These are phyloP conservation scores for Tiliacea citrago DNA, from an alignment of 2,888 invertebrate genomes.

Conservation along the genomic window DNA sequence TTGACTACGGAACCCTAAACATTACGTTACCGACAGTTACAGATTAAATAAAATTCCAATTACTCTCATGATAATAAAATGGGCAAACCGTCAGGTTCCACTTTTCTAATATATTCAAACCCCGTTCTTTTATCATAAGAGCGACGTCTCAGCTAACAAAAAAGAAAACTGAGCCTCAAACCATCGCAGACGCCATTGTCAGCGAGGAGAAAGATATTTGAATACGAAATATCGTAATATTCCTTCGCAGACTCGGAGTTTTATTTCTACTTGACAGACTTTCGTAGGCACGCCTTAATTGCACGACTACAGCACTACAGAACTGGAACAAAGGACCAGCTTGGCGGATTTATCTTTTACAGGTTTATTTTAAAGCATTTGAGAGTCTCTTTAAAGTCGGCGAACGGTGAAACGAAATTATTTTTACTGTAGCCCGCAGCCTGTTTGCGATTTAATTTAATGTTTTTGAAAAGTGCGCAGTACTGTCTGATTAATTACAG, in stretches of 20 bases:
- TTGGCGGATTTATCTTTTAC: conserved; percentile 58
- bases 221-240: conserved; percentile 77
- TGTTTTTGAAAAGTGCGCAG: conserved; percentile 4
- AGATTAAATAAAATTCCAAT: conserved; percentile 12
- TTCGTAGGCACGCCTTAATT: conserved; percentile 71
- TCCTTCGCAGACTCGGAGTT: conserved; percentile 64
- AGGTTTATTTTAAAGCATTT: conserved; percentile 54
- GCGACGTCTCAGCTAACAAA: conserved; percentile 37
- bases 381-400: conserved; percentile 29
- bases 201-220: conserved; percentile 67
- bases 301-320: conserved; percentile 63
- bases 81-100: conserved; percentile 8
- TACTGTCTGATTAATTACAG: not conserved
- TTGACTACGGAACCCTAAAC: no score
- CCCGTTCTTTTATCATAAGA: conserved; percentile 42
- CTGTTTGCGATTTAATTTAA: not conserved
- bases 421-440: not conserved
- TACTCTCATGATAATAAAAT: conserved; percentile 4
- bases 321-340: conserved; percentile 66
- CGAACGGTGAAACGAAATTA: conserved; percentile 42
- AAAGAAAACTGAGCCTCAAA: conserved; percentile 33
- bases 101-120: conserved; percentile 54
- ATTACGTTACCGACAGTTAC: conserved; percentile 3
- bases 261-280: conserved; percentile 74
- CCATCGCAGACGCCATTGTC: conserved; percentile 59